A percentile compares a stretch with the other conserved stretches of the same genome.
Conservation (phyloP, 1,140 invertebrate species). For the Idris sp. region DNA sequence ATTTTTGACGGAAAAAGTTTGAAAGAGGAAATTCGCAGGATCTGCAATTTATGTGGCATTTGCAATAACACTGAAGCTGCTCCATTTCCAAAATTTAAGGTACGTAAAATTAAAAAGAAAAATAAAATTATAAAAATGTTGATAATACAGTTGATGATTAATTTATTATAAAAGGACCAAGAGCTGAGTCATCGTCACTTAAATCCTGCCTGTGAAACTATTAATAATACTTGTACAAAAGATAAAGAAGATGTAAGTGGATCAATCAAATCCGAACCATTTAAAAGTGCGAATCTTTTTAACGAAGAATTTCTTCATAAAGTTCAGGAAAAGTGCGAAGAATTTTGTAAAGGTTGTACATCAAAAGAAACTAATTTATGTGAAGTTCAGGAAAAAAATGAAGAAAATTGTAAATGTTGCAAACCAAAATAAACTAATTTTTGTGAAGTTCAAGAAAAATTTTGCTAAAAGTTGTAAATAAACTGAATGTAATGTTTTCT, state of each 20-base stretch:
- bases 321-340: slow-evolving; percentile 1
- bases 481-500: not conserved
- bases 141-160: too few relatives aligned
- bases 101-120: slow-evolving; percentile 12
- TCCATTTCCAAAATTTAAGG: slow-evolving; percentile 3
- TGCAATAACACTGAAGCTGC: slow-evolving; percentile 20
- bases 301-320: too few relatives aligned
- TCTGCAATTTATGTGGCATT: slow-evolving; percentile 47
- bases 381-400: slow-evolving; percentile 2
- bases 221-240: too few relatives aligned
- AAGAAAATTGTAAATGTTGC: slow-evolving; percentile 19
- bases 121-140: not conserved
- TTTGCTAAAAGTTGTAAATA: not conserved
- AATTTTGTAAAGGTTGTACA: slow-evolving; percentile 23
- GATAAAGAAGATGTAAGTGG: too few relatives aligned
- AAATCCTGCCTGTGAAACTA: too few relatives aligned
- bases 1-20: slow-evolving; percentile 19
- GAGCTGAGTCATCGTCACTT: too few relatives aligned
- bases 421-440: not conserved
- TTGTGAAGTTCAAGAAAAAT: not conserved
- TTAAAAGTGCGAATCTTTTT: too few relatives aligned
- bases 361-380: too few relatives aligned
- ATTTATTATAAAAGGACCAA: too few relatives aligned
- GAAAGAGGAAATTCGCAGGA: slow-evolving; percentile 15
- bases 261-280: not conserved